Percentiles rank a stretch among this genome's conserved stretches.
phyloP scores from a whole-genome alignment of 2,888 invertebrate species.

The Mayetiola destructor region DNA sequence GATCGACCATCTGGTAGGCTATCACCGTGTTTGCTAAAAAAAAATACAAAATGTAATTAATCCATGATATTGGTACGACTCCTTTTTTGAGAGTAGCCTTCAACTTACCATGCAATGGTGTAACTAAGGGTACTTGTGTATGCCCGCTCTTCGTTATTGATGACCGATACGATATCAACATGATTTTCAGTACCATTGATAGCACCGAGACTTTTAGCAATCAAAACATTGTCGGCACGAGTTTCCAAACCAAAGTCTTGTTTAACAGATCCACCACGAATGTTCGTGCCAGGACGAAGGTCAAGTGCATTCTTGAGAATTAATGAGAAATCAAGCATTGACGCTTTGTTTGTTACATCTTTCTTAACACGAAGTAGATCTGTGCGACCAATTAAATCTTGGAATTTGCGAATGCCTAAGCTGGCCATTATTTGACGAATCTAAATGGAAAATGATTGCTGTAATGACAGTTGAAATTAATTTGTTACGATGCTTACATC shows the following conservation, averaged over 20 bases:
- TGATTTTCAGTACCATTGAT: conserved; percentile 54
- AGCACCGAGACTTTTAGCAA: conserved; percentile 56
- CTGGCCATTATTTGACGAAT: conserved; percentile 82
- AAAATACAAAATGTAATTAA: neutral
- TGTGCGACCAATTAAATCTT: conserved; percentile 83
- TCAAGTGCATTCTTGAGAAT: conserved; percentile 81
- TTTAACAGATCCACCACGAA: conserved; percentile 71
- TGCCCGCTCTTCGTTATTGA: conserved; percentile 82
- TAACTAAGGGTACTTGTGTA: conserved; percentile 91
- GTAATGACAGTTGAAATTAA: neutral
- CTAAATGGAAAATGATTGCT: conserved; percentile 31
- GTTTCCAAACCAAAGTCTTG: conserved; percentile 79
- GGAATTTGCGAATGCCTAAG: conserved; percentile 74
- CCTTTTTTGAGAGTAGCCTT: neutral
- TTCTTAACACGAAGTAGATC: conserved; percentile 70
- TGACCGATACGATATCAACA: conserved; percentile 59
- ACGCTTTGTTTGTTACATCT: conserved; percentile 62
- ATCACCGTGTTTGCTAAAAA: conserved; percentile 66
- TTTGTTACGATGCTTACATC: conserved; percentile 47
- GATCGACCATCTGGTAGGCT: conserved; percentile 66
- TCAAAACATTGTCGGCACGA: conserved; percentile 62
- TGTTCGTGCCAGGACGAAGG: conserved; percentile 79
- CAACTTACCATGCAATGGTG: conserved; percentile 75
- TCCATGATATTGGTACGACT: neutral
- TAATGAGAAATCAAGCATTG: conserved; percentile 66